Percentiles rank a stretch among this genome's conserved stretches.
Evolutionary conservation across 2,797 vertebrate species (phyloP).

Genomic region (Scomberomorus guttatus): DNA sequence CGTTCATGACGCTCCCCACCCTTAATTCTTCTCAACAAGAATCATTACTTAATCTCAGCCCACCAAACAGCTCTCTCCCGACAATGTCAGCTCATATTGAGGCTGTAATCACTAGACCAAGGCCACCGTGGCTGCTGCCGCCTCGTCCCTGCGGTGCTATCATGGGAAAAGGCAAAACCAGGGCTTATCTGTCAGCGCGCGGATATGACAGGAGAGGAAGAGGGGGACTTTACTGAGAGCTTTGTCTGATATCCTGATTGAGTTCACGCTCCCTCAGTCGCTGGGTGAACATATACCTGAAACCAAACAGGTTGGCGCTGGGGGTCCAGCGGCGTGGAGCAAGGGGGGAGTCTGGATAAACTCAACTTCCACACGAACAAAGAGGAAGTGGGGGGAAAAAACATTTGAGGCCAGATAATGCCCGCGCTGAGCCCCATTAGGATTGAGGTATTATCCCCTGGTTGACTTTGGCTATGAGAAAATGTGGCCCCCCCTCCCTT

Average conservation of each 20-base stretch:
- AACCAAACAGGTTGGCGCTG: slow-evolving; percentile 66
- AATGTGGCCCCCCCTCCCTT: slow-evolving; percentile 59
- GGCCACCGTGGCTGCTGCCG: slow-evolving; percentile 48
- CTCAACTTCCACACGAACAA: slow-evolving; percentile 81
- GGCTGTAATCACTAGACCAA: slow-evolving; percentile 68
- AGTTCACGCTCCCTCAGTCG: slow-evolving; percentile 53
- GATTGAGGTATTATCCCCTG: slow-evolving; percentile 83
- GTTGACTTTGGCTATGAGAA: slow-evolving; percentile 86
- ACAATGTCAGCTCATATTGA: slow-evolving; percentile 61
- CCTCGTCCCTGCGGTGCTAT: slow-evolving; percentile 58
- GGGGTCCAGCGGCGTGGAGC: slow-evolving; percentile 14
- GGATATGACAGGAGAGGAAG: slow-evolving; percentile 72
- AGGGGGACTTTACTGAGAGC: slow-evolving; percentile 55
- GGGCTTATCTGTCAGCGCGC: slow-evolving; percentile 66
- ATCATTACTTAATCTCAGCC: slow-evolving; percentile 74
- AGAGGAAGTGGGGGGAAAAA: slow-evolving; percentile 76
- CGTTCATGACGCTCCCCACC: slow-evolving; percentile 12
- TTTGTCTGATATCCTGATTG: slow-evolving; percentile 67
- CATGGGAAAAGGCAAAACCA: slow-evolving; percentile 71
- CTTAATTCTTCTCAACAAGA: slow-evolving; percentile 72
- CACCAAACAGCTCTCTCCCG: slow-evolving; percentile 47
- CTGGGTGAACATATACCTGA: slow-evolving; percentile 73
- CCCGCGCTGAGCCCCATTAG: slow-evolving; percentile 84
- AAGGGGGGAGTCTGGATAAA: slow-evolving; percentile 71
- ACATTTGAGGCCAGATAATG: slow-evolving; percentile 81